A percentile compares a stretch with the other conserved stretches of the same genome.
phyloP scores from a whole-genome alignment of 2,113 vertebrate species.

The Pogonocichla stellata region DNA sequence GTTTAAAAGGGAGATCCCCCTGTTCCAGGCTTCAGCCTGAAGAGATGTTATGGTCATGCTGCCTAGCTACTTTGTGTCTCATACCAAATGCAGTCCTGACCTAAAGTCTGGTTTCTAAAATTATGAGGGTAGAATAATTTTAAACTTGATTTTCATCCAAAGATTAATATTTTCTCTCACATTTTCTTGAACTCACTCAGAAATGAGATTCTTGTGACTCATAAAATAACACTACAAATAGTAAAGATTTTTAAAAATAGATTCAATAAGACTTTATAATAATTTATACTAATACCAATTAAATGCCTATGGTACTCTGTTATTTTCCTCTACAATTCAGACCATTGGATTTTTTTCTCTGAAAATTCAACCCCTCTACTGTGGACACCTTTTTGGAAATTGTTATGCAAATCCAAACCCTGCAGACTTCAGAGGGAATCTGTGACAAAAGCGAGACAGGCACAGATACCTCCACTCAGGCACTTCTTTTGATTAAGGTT shows the following conservation, averaged over 20 bases:
- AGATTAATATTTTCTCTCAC: not conserved
- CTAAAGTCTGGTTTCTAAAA: not conserved
- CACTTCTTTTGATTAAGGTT: slow-evolving; percentile 55
- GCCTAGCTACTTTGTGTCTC: not conserved
- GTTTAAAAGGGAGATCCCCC: too few relatives aligned
- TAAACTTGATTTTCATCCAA: not conserved
- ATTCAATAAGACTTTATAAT: not conserved
- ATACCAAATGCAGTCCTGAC: not conserved
- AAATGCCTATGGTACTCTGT: not conserved
- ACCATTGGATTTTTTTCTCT: not conserved
- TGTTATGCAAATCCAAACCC: slow-evolving; percentile 32
- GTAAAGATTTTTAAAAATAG: not conserved
- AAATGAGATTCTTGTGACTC: not conserved
- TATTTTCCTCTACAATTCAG: not conserved
- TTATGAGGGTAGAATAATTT: not conserved
- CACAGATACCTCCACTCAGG: not conserved
- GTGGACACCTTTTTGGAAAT: not conserved
- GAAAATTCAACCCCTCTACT: not conserved
- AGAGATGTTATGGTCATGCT: too few relatives aligned
- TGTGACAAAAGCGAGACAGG: not conserved
- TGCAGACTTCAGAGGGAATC: slow-evolving; percentile 1
- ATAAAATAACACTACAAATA: not conserved
- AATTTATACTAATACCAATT: not conserved
- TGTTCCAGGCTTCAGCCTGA: too few relatives aligned
- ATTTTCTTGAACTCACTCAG: not conserved